Conservation (phyloP, 2,797 vertebrate species). For the Glossophaga mutica region DNA sequence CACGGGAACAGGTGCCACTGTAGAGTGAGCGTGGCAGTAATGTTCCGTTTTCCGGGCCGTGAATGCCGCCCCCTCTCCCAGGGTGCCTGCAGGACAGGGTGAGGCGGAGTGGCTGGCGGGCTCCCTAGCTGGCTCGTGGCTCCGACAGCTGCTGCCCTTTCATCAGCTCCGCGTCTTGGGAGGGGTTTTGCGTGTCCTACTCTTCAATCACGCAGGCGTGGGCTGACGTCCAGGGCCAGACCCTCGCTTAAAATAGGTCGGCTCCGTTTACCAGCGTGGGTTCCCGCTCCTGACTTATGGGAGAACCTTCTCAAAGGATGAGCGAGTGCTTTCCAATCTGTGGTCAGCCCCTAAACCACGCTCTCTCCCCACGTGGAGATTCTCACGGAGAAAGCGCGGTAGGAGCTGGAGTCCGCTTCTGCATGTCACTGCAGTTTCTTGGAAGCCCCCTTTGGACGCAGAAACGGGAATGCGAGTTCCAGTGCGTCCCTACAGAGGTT, state of each 20-base stretch:
- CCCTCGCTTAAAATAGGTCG: background rate
- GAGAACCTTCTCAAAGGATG: background rate
- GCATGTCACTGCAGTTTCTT: background rate
- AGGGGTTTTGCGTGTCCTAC: background rate
- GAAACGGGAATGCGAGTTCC: background rate
- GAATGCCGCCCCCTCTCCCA: background rate
- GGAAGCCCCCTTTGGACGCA: background rate
- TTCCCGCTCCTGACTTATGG: background rate
- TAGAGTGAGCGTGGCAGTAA: background rate
- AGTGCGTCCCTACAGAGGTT: background rate
- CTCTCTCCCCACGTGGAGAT: background rate
- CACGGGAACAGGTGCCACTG: fast-evolving
- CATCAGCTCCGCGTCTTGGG: background rate
- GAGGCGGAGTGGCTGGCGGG: background rate
- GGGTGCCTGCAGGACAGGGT: background rate
- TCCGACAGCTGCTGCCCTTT: background rate
- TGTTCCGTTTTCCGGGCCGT: background rate
- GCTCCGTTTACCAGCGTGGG: background rate
- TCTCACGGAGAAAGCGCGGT: background rate
- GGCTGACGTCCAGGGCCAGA: background rate
- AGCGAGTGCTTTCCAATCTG: background rate
- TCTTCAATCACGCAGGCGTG: background rate
- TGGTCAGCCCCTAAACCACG: background rate
- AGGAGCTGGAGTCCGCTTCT: background rate
- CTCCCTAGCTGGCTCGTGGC: background rate